Base-by-base conservation (phyloP, 2,113 vertebrate species). In the Neolamprologus brichardi region DNA sequence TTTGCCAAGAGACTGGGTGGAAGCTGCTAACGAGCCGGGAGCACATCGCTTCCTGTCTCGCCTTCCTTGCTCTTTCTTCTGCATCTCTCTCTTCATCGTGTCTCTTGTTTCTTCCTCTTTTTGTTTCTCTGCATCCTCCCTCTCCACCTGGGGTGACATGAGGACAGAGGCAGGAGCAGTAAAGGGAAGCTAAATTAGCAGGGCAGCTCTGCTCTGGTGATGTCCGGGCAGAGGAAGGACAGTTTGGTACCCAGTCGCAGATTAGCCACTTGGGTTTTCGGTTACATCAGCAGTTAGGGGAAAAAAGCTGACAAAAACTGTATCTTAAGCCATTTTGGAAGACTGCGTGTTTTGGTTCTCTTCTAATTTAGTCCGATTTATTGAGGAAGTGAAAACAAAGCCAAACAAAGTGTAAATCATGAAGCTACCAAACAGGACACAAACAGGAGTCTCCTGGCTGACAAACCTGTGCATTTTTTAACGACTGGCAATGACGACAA, bases 21-120 rank as follows among this genome's bases (percentile, higher is more conserved):
- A 60, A 79, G 87, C 37, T 5, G 6, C 86, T 90, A 90, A 93
- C 78, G 85, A 93, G 85, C 23, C 25, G 7, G 72, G 79, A 84
- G 81, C 60, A 37, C 14, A 6, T 54, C 11, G 2, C 79, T n/a
- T 54, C 46, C 39, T 3, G 70, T 28, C 83, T 85, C 25, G 8
- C 18, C 37, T 52, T 64, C 15, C 37, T 52, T 52, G 56, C 70
- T 77, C 37, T 17, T 30, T 28, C 80, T 34, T 32, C 82, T 9
- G 18, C 13, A 15, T 51, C 17, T 44, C 32, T 32, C 32, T 62
- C 64, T 79, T 84, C 58, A 70, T 72, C 60, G 2, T 1, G 46
- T 18, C 67, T 79, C 81, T 75, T 5, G 7, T 30, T 75, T 60
- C 51, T 79, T 53, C 37, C 49, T 53, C 32, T 20, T 12, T 46